Conservation (phyloP, 2,797 vertebrate genomes). For the Agapornis canus region DNA sequence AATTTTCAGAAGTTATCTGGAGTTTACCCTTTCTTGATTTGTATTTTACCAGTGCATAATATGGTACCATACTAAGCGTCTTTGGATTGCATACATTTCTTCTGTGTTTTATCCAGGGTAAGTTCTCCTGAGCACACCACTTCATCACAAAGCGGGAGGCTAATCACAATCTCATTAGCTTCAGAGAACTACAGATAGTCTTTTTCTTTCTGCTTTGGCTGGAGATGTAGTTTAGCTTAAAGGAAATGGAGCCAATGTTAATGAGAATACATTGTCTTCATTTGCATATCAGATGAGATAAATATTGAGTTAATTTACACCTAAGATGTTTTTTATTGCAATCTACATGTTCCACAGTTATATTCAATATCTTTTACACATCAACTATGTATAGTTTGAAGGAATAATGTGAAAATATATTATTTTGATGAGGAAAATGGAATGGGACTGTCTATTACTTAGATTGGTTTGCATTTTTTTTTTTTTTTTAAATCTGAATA, state of each 20-base stretch:
- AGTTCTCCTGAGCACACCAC: conserved; percentile 22
- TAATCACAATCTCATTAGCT: conserved; percentile 60
- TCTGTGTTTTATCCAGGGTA: neutral
- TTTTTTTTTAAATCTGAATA: neutral
- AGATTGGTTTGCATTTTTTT: neutral
- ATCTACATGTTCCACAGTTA: conserved; percentile 43
- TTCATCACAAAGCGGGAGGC: conserved; percentile 41
- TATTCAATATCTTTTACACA: conserved; percentile 40
- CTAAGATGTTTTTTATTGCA: conserved; percentile 70
- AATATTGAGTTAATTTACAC: conserved; percentile 82
- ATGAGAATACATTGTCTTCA: conserved; percentile 75
- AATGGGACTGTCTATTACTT: neutral
- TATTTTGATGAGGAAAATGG: conserved; percentile 3
- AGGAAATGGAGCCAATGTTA: conserved; percentile 72
- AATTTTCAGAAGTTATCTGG: neutral
- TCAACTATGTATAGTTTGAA: conserved; percentile 10
- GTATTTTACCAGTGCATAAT: neutral
- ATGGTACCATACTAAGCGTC: neutral
- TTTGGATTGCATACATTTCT: neutral
- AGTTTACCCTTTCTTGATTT: neutral
- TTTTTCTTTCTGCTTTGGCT: conserved; percentile 37
- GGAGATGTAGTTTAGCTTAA: conserved; percentile 74
- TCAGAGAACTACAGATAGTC: conserved; percentile 42
- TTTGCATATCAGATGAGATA: conserved; percentile 83
- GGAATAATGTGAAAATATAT: conserved; percentile 31